These are phyloP conservation scores for Xenotilapia leptura DNA, from an alignment of 2,113 vertebrate species.

Conservation along the genomic window DNA sequence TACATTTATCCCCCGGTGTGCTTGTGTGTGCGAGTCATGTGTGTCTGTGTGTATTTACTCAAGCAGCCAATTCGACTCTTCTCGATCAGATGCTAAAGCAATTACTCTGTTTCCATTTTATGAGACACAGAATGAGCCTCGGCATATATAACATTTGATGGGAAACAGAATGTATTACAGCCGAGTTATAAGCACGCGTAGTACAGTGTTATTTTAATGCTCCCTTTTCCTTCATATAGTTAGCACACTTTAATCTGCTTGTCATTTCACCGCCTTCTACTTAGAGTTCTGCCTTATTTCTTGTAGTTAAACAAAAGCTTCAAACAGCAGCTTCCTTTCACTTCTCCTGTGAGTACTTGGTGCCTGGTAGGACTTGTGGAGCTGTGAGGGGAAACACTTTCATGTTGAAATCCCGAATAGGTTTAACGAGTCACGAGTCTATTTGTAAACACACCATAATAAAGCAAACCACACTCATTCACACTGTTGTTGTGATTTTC, in stretches of 20 bases:
- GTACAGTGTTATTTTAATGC: conserved; percentile 24
- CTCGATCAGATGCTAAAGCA: conserved; percentile 32
- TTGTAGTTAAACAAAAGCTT: conserved; percentile 1
- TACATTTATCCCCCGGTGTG: conserved; percentile 10
- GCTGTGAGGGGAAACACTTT: neutral
- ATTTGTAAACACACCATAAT: neutral
- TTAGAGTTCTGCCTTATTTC: conserved; percentile 1
- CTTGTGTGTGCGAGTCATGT: conserved; percentile 10
- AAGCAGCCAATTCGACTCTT: conserved; percentile 25
- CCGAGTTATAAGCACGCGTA: neutral
- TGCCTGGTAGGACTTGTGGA: neutral
- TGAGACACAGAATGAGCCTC: conserved; percentile 15
- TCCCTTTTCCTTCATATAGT: conserved; percentile 17
- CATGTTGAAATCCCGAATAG: neutral
- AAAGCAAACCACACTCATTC: neutral
- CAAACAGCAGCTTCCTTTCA: neutral
- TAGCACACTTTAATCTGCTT: conserved; percentile 34
- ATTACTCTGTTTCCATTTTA: conserved; percentile 35
- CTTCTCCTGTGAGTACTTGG: neutral
- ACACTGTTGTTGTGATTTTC: neutral
- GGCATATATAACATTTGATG: conserved; percentile 17
- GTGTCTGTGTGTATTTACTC: conserved; percentile 32
- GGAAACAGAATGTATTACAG: conserved; percentile 16
- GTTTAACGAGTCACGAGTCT: neutral
- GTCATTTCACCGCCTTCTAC: neutral